Base-by-base conservation (phyloP, 2,113 vertebrate genomes). In the Amia ocellicauda region DNA sequence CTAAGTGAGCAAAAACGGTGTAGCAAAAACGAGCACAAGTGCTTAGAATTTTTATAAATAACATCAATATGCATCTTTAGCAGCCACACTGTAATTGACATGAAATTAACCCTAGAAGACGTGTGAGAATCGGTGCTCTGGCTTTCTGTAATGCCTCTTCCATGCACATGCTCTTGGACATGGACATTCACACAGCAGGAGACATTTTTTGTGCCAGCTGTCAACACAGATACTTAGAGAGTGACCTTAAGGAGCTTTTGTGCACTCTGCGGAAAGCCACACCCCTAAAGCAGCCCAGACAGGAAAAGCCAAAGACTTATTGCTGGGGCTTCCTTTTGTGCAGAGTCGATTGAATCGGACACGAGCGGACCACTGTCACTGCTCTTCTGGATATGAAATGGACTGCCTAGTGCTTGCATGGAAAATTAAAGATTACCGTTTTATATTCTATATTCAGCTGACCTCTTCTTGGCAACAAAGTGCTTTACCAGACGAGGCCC, bases 161-260 rank as follows among this genome's bases (percentile, higher is more conserved):
- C 14, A 49, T 55, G 57, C 63, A 65, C 41, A 57, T 14, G 31
- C 56, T 62, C 40, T 43, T 56, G 72, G 64, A 64, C 63, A 49
- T 24, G 43, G 56, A 62, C 63, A 67, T 54, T 63, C 47, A 40
- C 71, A 4, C 69, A 67, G 74, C 67, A 62, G 70, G 76, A 59
- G 58, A 68, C 51, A 36, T 36, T 36, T 26, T 42, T 47, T 64
- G 42, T 60, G 59, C 54, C 68, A 75, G 68, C 68, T 66, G 71
- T 70, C 69, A 67, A 14, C 1, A 13, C 16, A 23, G 13, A n/a
- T 36, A 45, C 45, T 67, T 43, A 60, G 47, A 53, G 67, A 64
- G 57, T 7, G 43, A 55, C 57, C 29, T 63, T 65, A 70, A 66
- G 63, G 64, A 63, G 67, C 60, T 66, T 71, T 70, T 64, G 67